phyloP scores from a whole-genome alignment of 2,888 invertebrate genomes.

The Sussaba pulchella region DNA sequence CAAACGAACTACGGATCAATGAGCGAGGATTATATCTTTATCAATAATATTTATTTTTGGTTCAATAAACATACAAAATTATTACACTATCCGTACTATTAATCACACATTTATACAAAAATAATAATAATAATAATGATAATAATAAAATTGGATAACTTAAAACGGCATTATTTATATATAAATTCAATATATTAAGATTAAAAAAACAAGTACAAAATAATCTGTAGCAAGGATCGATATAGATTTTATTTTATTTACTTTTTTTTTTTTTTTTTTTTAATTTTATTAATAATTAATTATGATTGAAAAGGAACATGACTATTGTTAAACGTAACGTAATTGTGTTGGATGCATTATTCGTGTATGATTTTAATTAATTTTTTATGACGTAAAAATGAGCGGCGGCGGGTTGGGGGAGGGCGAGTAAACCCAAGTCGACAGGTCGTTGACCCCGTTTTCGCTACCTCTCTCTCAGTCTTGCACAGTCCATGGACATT shows the following conservation, averaged over 20 bases:
- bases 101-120: slow-evolving; percentile 84
- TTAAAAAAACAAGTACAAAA: slow-evolving; percentile 82
- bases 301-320: slow-evolving; percentile 79
- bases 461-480: slow-evolving; percentile 81
- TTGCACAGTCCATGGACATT: slow-evolving; percentile 79
- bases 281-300: slow-evolving; percentile 72
- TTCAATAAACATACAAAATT: slow-evolving; percentile 84
- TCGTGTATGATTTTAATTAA: slow-evolving; percentile 80
- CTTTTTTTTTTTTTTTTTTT: slow-evolving; percentile 19
- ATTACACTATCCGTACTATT: slow-evolving; percentile 84
- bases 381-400: slow-evolving; percentile 80
- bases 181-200: slow-evolving; percentile 74
- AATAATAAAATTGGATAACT: slow-evolving; percentile 75
- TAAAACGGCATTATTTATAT: slow-evolving; percentile 78
- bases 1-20: slow-evolving; percentile 49
- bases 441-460: slow-evolving; percentile 76
- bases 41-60: slow-evolving; percentile 85
- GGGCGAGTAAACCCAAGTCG: slow-evolving; percentile 74
- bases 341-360: slow-evolving; percentile 76
- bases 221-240: slow-evolving; percentile 79
- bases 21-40: slow-evolving; percentile 73
- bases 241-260: slow-evolving; percentile 71
- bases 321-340: slow-evolving; percentile 79
- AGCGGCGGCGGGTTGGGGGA: slow-evolving; percentile 75
- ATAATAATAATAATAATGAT: slow-evolving; percentile 75